Evolutionary conservation across 2,113 vertebrate species (phyloP), one percentile per base, ranked within the genome.

Genomic region (Microcebus ravelobensis): DNA sequence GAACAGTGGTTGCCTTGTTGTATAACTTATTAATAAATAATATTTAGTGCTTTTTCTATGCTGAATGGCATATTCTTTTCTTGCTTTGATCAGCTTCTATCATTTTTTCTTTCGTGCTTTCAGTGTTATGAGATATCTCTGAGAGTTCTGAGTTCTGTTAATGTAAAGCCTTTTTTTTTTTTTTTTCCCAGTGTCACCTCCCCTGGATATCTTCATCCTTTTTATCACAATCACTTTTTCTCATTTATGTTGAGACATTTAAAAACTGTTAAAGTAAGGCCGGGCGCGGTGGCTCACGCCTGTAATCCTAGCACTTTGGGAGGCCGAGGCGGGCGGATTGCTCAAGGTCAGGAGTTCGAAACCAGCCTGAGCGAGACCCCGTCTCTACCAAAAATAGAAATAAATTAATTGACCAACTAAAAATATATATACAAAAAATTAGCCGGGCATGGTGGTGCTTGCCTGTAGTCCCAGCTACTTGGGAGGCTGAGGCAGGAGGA

Each of bases 191-290:
- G 68, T 82, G 12, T 57, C 87, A 29, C 39, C 74, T 92, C 77
- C 50, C 68, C 21, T 89, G 57, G 34, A 71, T 25, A 61, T 59
- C 31, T 91, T 94, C 34, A 74, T 59, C 36, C 20, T 68, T 90
- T 92, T 92, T 12, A 20, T 29, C 74, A 74, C n/a, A 45, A 45
- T 36, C 20, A 61, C 59, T 67, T 76, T 93, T 15, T 50, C 25
- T 74, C 61, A n/a, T 92, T 95, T 92, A 39, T 76, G 57, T n/a
- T 27, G 12, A 61, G 55, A 50, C 73, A 74, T 87, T 94, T 90
- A 50, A 74, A 86, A 86, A 86, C 34, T 82, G 57, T 63, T 90
- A 61, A 93, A 85, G 55, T 50, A 65, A n/a, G n/a, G n/a, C n/a
- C n/a, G n/a, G n/a, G n/a, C n/a, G n/a, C n/a, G n/a, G n/a, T n/a